These are phyloP conservation scores for Drosophila austrosaltans DNA, from an alignment of 2,888 invertebrate genomes.

Conservation along the genomic window DNA sequence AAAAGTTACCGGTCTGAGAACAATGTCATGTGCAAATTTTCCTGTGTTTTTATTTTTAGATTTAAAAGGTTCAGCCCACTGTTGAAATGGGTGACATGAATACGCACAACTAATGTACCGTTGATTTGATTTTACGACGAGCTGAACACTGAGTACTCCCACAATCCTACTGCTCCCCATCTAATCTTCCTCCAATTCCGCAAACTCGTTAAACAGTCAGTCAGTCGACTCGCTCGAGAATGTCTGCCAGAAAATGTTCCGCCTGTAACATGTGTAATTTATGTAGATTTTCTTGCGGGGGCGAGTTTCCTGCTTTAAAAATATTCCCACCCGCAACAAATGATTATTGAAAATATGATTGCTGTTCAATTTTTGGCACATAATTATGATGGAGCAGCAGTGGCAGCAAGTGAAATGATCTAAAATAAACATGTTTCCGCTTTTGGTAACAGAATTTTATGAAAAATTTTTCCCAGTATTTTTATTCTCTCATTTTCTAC, in stretches of 20 bases:
- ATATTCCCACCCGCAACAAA: slow-evolving; percentile 10
- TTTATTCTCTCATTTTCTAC: background rate
- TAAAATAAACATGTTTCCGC: slow-evolving; percentile 61
- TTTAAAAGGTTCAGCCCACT: slow-evolving; percentile 37
- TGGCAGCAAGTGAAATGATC: slow-evolving; percentile 34
- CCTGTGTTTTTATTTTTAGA: slow-evolving; percentile 14
- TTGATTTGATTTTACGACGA: slow-evolving; percentile 71
- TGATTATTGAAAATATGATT: slow-evolving; percentile 15
- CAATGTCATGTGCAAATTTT: background rate
- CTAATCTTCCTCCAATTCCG: background rate
- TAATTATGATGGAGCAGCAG: slow-evolving; percentile 48
- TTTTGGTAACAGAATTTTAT: slow-evolving; percentile 43
- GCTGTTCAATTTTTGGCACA: slow-evolving; percentile 46
- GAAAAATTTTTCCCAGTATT: background rate
- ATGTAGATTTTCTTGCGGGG: slow-evolving; percentile 24
- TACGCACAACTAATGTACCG: slow-evolving; percentile 60
- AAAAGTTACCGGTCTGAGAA: background rate
- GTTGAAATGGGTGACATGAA: slow-evolving; percentile 35
- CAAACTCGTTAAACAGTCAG: slow-evolving; percentile 35
- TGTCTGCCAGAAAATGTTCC: slow-evolving; percentile 27
- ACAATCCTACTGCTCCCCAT: background rate
- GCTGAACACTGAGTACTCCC: slow-evolving; percentile 34
- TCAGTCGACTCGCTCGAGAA: background rate
- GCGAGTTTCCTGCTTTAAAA: slow-evolving; percentile 13
- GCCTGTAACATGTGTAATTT: slow-evolving; percentile 61